Conservation (phyloP, 2,113 vertebrate genomes). For the Vulpes ferrilata region DNA sequence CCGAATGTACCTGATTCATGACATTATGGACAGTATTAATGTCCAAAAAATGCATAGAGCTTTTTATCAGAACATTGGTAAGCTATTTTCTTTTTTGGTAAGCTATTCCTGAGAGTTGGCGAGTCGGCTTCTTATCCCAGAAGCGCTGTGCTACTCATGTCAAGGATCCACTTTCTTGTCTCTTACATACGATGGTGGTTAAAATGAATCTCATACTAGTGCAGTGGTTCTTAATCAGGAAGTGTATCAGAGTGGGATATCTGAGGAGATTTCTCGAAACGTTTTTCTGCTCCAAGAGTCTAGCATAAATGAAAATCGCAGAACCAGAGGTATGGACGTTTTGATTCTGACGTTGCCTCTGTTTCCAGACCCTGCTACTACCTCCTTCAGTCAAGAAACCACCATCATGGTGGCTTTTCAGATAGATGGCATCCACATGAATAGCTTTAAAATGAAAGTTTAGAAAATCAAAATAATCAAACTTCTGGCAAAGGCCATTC, state of each 20-base stretch:
- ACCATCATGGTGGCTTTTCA: not conserved
- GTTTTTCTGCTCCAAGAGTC: not conserved
- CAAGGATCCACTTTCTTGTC: not conserved
- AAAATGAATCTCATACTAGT: not conserved
- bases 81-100: not conserved
- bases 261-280: not conserved
- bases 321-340: not conserved
- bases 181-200: not conserved
- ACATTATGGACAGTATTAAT: not conserved
- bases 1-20: not conserved
- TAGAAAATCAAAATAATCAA: not conserved
- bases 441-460: not conserved
- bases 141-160: not conserved
- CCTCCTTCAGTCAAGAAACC: not conserved
- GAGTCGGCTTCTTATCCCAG: not conserved
- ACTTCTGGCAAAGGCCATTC: not conserved
- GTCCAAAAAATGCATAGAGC: not conserved
- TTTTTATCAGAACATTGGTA: not conserved
- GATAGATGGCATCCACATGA: not conserved
- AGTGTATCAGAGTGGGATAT: not conserved
- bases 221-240: not conserved
- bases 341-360: not conserved
- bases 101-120: not conserved
- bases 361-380: not conserved
- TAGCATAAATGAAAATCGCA: not conserved